A percentile compares a stretch with the other conserved stretches of the same genome.
Conservation (phyloP, 1,140 invertebrate species). For the Lineus longissimus region DNA sequence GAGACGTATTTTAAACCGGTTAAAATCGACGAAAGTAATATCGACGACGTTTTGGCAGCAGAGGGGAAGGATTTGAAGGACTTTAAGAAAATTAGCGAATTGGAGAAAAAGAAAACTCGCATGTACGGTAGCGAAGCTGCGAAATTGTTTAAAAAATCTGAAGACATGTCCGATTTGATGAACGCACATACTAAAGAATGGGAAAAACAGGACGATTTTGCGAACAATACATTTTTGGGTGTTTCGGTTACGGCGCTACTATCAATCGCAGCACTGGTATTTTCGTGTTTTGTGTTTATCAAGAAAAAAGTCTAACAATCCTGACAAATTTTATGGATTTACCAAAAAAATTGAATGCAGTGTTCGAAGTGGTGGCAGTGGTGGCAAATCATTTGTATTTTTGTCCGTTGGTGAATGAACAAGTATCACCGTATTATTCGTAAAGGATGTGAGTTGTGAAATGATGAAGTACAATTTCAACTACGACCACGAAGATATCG, state of each 20-base stretch:
- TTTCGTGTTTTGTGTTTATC: slow-evolving; percentile 2
- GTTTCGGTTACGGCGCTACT: slow-evolving; percentile 1
- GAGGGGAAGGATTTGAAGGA: slow-evolving; percentile 5
- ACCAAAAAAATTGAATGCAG: too few relatives aligned
- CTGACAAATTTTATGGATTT: too few relatives aligned
- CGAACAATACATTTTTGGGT: not conserved
- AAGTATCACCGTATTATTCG: too few relatives aligned
- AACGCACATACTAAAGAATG: slow-evolving; percentile 2
- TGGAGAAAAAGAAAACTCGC: slow-evolving; percentile 1
- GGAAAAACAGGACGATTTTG: not conserved
- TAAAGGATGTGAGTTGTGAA: too few relatives aligned
- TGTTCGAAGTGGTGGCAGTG: too few relatives aligned
- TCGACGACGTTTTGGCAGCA: slow-evolving; percentile 4
- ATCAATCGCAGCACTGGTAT: not conserved
- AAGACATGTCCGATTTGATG: slow-evolving; percentile 5
- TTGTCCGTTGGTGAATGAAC: too few relatives aligned
- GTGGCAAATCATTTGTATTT: too few relatives aligned
- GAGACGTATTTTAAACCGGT: slow-evolving; percentile 8
- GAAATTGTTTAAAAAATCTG: slow-evolving; percentile 7
- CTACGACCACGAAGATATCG: too few relatives aligned
- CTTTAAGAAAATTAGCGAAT: slow-evolving; percentile 7
- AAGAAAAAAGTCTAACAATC: slow-evolving; percentile 1
- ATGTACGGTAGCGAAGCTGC: slow-evolving; percentile 7
- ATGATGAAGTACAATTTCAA: too few relatives aligned
- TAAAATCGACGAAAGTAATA: slow-evolving; percentile 5